Conservation (phyloP, 1,140 invertebrate genomes). For the Antheraea mylitta region DNA sequence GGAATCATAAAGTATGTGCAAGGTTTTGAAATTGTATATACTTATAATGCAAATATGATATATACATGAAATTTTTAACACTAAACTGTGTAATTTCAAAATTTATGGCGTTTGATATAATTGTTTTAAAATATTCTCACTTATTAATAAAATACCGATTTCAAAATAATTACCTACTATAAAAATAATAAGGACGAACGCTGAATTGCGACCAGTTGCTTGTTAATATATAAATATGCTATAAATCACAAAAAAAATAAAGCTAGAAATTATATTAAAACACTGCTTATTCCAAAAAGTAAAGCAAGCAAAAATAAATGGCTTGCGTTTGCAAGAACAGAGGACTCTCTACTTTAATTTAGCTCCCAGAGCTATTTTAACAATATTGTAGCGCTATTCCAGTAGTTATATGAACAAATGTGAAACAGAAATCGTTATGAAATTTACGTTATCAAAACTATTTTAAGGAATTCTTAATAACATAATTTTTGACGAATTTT, state of each 20-base stretch:
- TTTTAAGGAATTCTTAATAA: neutral
- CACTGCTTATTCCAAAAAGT: neutral
- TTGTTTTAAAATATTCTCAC: too few species aligned
- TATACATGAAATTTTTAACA: too few species aligned
- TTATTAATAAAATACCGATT: too few species aligned
- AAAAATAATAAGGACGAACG: too few species aligned
- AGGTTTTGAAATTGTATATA: too few species aligned
- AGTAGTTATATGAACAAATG: neutral
- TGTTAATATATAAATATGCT: too few species aligned
- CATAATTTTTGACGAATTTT: neutral
- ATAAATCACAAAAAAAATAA: neutral
- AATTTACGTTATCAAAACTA: neutral
- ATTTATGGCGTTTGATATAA: too few species aligned
- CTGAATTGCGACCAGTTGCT: too few species aligned
- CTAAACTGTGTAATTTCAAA: too few species aligned
- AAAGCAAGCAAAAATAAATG: neutral
- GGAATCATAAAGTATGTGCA: too few species aligned
- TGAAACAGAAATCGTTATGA: neutral
- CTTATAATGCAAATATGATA: too few species aligned
- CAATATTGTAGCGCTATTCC: neutral
- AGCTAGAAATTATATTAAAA: neutral
- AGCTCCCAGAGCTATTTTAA: slow-evolving; percentile 31
- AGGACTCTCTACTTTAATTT: slow-evolving; percentile 34
- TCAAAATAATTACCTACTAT: too few species aligned
- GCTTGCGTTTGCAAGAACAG: slow-evolving; percentile 20